Evolutionary conservation across 2,797 vertebrate genomes (phyloP).

Genomic region (Etheostoma perlongum): DNA sequence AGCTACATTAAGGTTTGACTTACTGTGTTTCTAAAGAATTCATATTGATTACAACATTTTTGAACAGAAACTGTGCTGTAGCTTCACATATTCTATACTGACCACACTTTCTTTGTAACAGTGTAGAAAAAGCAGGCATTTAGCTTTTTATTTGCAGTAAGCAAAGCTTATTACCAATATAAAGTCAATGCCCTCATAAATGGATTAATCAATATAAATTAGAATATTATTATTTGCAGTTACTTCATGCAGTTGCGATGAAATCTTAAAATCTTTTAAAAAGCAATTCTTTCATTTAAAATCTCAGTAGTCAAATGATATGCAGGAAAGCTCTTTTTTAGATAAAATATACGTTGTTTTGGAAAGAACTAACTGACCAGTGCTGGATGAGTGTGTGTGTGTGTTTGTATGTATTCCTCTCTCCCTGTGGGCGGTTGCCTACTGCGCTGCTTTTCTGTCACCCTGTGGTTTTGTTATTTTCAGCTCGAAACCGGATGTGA

Average conservation of each 20-base stretch:
- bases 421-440: slow-evolving; percentile 70
- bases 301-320: background rate
- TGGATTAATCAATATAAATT: background rate
- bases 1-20: slow-evolving; percentile 21
- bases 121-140: background rate
- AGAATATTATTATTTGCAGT: background rate
- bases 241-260: background rate
- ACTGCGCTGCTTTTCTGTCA: slow-evolving; percentile 80
- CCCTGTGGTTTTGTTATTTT: slow-evolving; percentile 87
- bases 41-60: background rate
- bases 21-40: slow-evolving; percentile 8
- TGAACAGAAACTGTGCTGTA: background rate
- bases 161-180: background rate
- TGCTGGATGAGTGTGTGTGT: slow-evolving; percentile 2
- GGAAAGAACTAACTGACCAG: slow-evolving; percentile 54
- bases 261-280: background rate
- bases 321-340: slow-evolving; percentile 3
- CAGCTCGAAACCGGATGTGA: slow-evolving; percentile 85
- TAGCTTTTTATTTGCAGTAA: background rate
- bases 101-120: background rate
- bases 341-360: slow-evolving; percentile 41
- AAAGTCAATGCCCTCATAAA: background rate
- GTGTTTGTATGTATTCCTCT: slow-evolving; percentile 43
- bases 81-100: background rate
- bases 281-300: background rate